Evolutionary conservation across 2,888 invertebrate genomes (phyloP), one percentile per base, ranked within the genome.

Genomic region (Mylabris sibirica): DNA sequence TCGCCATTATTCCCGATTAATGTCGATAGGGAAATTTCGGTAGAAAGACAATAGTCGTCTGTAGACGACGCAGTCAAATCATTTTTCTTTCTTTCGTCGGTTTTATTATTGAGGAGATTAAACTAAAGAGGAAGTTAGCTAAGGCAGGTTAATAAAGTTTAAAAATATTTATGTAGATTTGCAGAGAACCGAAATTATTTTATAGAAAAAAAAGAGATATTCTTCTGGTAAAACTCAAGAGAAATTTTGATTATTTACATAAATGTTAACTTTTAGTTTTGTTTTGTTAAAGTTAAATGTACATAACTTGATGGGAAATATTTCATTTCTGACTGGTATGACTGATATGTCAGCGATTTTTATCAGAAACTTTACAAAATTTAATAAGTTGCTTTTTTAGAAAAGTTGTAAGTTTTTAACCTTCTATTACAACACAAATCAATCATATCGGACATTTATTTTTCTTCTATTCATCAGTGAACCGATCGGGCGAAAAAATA

Each of bases 1-100:
- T 67, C 60, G 8, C 61, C 64, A 66, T 66, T 66, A 66, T 66
- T 53, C 24, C 53, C 11, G 41, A 64, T 59, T 64, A 59, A 57
- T 57, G 57, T 57, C 24, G 24, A 49, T 35, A 60, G 59, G 67
- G 34, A 67, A 64, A 49, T 64, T 66, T 14, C 24, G 6, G 6
- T 3, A 24, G 57, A 24, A 57, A 57, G 14, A 57, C 57, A 57
- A 57, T 3, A 3, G 57, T n/a, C n/a, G n/a, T n/a, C 12, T 57
- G 24, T 14, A 14, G 24, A 20, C 20, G 20, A 49, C 20, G 57
- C 12, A 57, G 14, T 24, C 1, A 24, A 5, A 4, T 57, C 22
- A 57, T 57, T 57, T 57, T 6, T 4, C n/a, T 44, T 44, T 44
- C n/a, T 2, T 44, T 11, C 30, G 30, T 30, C 30, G 30, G 4